Base-by-base conservation (phyloP, 2,113 vertebrate species). In the Calyptommatus sinebrachiatus region DNA sequence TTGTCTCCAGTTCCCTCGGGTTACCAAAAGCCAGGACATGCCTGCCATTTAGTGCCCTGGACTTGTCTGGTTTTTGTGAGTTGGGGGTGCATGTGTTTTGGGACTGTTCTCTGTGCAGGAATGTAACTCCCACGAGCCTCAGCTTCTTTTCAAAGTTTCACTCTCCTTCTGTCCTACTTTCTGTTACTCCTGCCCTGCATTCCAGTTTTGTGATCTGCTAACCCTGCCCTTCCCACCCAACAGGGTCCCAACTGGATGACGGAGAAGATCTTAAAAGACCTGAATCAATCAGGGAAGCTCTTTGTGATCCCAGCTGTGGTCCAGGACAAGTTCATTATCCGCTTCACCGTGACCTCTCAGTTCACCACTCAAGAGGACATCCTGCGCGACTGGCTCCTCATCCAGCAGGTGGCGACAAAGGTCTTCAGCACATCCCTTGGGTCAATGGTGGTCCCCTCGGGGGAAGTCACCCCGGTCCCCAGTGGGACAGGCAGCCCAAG, bases 281-380 rank as follows among this genome's bases (percentile, higher is more conserved):
- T 99, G 50, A 97, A 94, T 48, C 94, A 92, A 61, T 95, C 95
- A 0, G 97, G 97, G 45, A 94, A n/a, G 77, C 96, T 99, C 89
- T 99, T 97, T 90, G 96, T 99, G 79, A 96, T 99, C 81, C 97
- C 97, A 1, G 96, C 97, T 5, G 96, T 96, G 6, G 85, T 99
- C 79, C 89, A 83, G 62, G 94, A 94, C 86, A 97, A 97, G 87
- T 83, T 97, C 83, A 98, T 99, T 83, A 97, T 99, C 79, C 96
- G 98, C 78, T 99, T 99, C 78, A 95, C 97, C 0, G 97, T 99
- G 85, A 99, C 98, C 0, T 99, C 98, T 12, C 98, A 99, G 94
- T 96, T 96, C 91, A 99, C 98, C 28, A 96, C 96, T 8, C 92
- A 88, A 16, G 95, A 96, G 14, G 98, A 99, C 78, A 96, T 99